Evolutionary conservation across 2,113 vertebrate species (phyloP), one percentile per base, ranked within the genome.

Genomic region (Ondatra zibethicus): DNA sequence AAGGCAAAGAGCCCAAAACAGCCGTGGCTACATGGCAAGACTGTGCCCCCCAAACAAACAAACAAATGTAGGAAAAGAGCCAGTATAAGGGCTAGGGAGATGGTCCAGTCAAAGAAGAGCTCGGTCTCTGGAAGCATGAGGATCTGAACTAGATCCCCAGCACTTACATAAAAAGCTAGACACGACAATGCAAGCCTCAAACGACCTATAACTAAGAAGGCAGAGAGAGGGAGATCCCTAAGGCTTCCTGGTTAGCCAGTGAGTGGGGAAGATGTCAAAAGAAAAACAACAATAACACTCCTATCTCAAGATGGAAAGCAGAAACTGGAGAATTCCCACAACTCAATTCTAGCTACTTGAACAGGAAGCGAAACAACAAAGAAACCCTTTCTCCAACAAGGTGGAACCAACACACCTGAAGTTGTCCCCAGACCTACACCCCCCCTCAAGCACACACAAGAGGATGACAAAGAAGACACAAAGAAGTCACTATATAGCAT

Each of bases 361-460:
- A 58, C 21, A 58, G 78, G 78, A 81, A 58, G 52, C 1, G 33
- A 58, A 81, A 23, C 50, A n/a, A 55, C 52, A 84, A 85, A 85
- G 27, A 42, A 63, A 42, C 23, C 23, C 58, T 61, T 27, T 42
- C 80, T 61, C n/a, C 21, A 82, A 82, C n/a, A 61, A 42, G 13
- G 80, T 29, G 36, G 36, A 9, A 27, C n/a, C 25, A 39, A 61
- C 55, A 61, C 55, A 82, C 23, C 36, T 7, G 80, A 82, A 39
- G 21, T 1, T 39, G 36, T 39, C 55, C 13, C 7, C 55, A 21
- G 31, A 82, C 52, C 21, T 7, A 58, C 47, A 36, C 47, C 10
- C 14, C 4, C 33, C 27, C 5, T 7, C 23, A 39, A 1, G n/a
- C 1, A 61, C n/a, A 11, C 77, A 10, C n/a, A 63, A 0, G 33